Base-by-base conservation (phyloP, 1,140 invertebrate genomes). In the Drosophila pseudoobscura region DNA sequence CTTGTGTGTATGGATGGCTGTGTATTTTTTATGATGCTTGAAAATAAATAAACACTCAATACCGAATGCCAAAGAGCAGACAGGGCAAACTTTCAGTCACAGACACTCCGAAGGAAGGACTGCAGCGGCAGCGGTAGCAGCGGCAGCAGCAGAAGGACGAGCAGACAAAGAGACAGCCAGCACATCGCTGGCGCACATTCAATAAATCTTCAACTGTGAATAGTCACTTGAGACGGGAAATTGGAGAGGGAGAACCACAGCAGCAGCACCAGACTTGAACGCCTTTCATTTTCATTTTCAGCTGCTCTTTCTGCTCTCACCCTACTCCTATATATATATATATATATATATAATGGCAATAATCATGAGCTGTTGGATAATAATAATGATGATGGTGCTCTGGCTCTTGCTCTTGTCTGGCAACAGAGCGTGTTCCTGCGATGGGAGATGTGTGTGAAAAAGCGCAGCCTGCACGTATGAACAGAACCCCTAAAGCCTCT, bases 41-140 rank as follows among this genome's bases (percentile, higher is more conserved):
- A 85, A 85, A 85, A 85, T 85, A 85, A 85, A 85, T 85, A 85
- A 85, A 85, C 82, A 85, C 82, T 85, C 82, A 85, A 85, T 85
- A 85, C 77, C 77, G 24, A 63, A 87, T 85, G 64, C 73, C 80
- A 84, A 84, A 85, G 80, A 84, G 80, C 80, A 85, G 77, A 79
- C 80, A 61, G 72, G 73, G 53, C 65, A 56, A 74, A 79, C 75
- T 79, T 68, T 75, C 70, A 75, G 63, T 55, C 51, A 65, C 72
- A 76, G 74, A 76, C 71, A 66, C 64, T 55, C 26, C 24, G 47
- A 31, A n/a, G 24, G 50, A 50, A 24, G 58, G 57, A 52, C 49
- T 13, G 8, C 15, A 41, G 44, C 46, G 44, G 54, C 41, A 75
- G 58, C 56, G 35, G 41, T 49, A 54, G 61, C 46, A 39, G n/a